Percentiles rank a stretch among this genome's conserved stretches.
phyloP scores from a whole-genome alignment of 1,140 invertebrate species.

The Harlomillsia oculata region DNA sequence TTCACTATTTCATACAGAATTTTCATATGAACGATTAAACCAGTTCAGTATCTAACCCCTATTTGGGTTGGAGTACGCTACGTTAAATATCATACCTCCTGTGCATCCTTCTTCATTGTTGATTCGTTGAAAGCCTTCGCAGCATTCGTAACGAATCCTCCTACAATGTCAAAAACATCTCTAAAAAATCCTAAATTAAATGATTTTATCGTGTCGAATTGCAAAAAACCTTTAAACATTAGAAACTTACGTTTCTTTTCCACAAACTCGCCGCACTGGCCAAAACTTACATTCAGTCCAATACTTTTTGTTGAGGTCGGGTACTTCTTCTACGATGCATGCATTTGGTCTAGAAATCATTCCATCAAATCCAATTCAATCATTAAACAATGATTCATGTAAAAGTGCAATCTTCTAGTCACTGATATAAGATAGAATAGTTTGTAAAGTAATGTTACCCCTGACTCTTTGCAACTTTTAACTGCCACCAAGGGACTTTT shows the following conservation, averaged over 20 bases:
- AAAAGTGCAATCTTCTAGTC: background rate
- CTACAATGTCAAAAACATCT: slow-evolving; percentile 36
- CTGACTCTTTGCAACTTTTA: slow-evolving; percentile 40
- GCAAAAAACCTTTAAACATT: slow-evolving; percentile 6
- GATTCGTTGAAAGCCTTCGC: slow-evolving; percentile 44
- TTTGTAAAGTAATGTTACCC: slow-evolving; percentile 35
- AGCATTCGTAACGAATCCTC: slow-evolving; percentile 46
- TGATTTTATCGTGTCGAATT: slow-evolving; percentile 1
- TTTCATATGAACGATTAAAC: background rate
- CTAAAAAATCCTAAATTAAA: slow-evolving; percentile 1
- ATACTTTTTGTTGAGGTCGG: slow-evolving; percentile 41
- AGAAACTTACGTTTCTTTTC: slow-evolving; percentile 42
- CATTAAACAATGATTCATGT: background rate
- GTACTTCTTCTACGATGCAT: slow-evolving; percentile 46
- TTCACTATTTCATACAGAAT: slow-evolving; percentile 41
- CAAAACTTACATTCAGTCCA: slow-evolving; percentile 47
- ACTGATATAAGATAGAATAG: too few species aligned
- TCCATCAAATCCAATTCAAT: background rate
- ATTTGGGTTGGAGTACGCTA: too few species aligned
- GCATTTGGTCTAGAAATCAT: slow-evolving; percentile 42
- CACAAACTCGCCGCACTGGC: slow-evolving; percentile 44
- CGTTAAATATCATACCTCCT: slow-evolving; percentile 43
- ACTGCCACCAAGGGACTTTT: slow-evolving; percentile 40
- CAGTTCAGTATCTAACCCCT: background rate
- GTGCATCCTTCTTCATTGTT: slow-evolving; percentile 43